Evolutionary conservation across 2,888 invertebrate genomes (phyloP), one percentile per base, ranked within the genome.

Genomic region (Chironomus riparius): DNA sequence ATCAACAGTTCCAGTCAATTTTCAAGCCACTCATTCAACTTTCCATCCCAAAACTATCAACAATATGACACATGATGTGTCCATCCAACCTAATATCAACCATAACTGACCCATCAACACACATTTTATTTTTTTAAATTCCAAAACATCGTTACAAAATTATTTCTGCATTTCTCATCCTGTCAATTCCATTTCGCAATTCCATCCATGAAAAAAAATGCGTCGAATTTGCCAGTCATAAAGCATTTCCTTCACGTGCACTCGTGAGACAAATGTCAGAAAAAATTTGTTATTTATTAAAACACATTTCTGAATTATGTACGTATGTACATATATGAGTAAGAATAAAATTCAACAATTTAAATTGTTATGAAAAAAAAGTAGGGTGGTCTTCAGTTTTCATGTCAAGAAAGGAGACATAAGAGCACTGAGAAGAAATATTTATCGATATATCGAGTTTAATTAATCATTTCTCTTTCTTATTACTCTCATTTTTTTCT

Each of bases 371-470:
- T 65, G 21, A 65, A 65, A 65, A 65, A 56, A 65, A 65, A 65
- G 12, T 24, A 22, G 65, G 65, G 65, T 65, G 65, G 65, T 65
- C 65, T 65, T 65, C 65, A 18, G 38, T 38, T 56, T 15, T 18
- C 56, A 56, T 56, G 65, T 65, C 24, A 65, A 13, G 65, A 13
- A 65, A 65, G 65, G 56, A 56, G 56, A 18, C 56, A 38, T 15
- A 7, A 56, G 56, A 56, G 56, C 56, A 56, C 7, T 18, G 56
- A 56, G 56, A 5, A 56, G 56, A 65, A 72, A 72, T 72, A 72
- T 72, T 72, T 72, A 72, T 72, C 72, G 72, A 72, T 72, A 68
- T 47, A 72, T 72, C 72, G 21, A 72, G 61, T 72, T 72, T 72
- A 72, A 72, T 72, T 72, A 72, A 72, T 72, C 72, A 72, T 72